Base-by-base conservation (phyloP, 2,888 invertebrate species). In the Diabrotica balteata region DNA sequence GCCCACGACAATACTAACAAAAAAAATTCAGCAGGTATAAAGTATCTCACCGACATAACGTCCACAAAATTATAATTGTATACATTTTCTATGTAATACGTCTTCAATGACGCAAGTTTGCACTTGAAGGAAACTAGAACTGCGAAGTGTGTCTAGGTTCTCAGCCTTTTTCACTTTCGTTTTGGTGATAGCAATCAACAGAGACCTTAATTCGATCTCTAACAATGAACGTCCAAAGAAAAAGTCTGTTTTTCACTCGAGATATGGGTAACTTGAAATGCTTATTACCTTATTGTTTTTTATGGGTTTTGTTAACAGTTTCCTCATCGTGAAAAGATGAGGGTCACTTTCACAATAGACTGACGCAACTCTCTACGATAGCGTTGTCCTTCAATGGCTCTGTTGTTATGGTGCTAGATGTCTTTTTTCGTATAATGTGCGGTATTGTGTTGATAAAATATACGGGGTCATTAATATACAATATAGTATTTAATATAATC, bases 261-360 rank as follows among this genome's bases (percentile, higher is more conserved):
- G 42, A 50, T 61, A 55, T 50, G 55, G 63, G 55, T n/a, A 51
- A 17, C 54, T 47, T 63, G 55, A 57, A 45, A 49, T 47, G n/a
- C 17, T 55, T 63, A 51, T 50, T 63, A 63, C 7, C 22, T 45
- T 55, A 57, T 63, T 63, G 57, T 63, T 53, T 57, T 61, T 61
- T 61, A 47, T 9, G 9, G 47, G 10, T 54, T 63, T 54, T 55
- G 49, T 22, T 49, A 42, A 32, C 44, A 9, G 43, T 63, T 63
- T 63, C 63, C 54, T 63, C 55, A 55, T 17, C 61, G 42, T 32
- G 42, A 45, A 52, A 62, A 32, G 45, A 50, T 8, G 52, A 11
- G 61, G 61, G 51, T 61, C 57, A 63, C 55, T 63, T 63, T 63
- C 57, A 57, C 63, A 63, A 63, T 57, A 63, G 57, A 47, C 22